A percentile compares a stretch with the other conserved stretches of the same genome.
Conservation (phyloP, 2,888 invertebrate species). For the Orchesellides sinensis region DNA sequence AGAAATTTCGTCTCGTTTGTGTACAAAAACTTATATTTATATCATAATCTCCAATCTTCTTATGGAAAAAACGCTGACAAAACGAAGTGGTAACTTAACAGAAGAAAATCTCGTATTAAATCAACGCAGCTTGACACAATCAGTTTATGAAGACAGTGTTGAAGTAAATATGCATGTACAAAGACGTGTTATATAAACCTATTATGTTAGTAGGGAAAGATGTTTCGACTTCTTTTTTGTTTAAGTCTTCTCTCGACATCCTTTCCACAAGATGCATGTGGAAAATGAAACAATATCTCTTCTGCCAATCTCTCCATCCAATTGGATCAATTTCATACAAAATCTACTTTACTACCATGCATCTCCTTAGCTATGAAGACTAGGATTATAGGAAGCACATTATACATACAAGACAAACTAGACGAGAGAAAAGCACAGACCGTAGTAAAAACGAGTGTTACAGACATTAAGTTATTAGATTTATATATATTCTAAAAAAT, state of each 20-base stretch:
- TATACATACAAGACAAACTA: background rate
- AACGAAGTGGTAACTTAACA: background rate
- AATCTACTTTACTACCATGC: background rate
- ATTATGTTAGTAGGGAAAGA: background rate
- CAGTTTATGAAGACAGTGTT: slow-evolving; percentile 19
- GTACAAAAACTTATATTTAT: slow-evolving; percentile 20
- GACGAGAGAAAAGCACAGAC: background rate
- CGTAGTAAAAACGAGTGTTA: background rate
- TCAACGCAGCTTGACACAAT: slow-evolving; percentile 39
- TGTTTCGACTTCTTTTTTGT: background rate
- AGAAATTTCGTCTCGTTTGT: background rate
- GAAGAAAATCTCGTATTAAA: slow-evolving; percentile 10
- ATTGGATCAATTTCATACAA: background rate
- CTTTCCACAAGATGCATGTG: background rate
- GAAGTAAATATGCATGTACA: background rate
- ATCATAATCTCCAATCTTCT: slow-evolving; percentile 13
- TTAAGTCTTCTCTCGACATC: background rate
- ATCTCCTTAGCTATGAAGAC: background rate
- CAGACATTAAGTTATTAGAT: slow-evolving; percentile 42
- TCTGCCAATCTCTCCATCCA: background rate
- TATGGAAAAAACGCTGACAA: slow-evolving; percentile 17
- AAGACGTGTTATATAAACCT: too few species aligned
- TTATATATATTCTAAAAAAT: slow-evolving; percentile 17
- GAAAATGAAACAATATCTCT: slow-evolving; percentile 27
- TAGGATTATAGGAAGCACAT: background rate